Percentiles rank a stretch among this genome's conserved stretches.
Evolutionary conservation across 2,113 vertebrate genomes (phyloP).

Genomic region (Camelus bactrianus): DNA sequence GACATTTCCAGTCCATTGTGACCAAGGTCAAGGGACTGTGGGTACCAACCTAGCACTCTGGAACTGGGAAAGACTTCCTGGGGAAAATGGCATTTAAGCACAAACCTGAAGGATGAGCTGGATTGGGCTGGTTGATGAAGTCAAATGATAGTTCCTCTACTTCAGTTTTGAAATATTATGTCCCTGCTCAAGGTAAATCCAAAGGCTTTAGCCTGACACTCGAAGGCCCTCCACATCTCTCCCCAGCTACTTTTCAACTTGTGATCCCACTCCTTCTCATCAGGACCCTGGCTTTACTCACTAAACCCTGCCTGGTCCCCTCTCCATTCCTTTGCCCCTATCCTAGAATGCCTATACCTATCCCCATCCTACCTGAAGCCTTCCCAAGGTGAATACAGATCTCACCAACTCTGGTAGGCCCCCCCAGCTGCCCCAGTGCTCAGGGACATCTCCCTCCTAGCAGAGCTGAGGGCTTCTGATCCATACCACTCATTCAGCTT

Average conservation of each 20-base stretch:
- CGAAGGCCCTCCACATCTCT: neutral
- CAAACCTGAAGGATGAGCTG: neutral
- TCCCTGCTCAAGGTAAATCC: neutral
- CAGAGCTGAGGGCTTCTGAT: neutral
- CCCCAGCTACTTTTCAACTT: neutral
- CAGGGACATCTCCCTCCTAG: neutral
- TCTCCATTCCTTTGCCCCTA: neutral
- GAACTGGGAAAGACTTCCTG: neutral
- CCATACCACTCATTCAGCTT: neutral
- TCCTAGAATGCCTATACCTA: neutral
- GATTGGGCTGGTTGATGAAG: neutral
- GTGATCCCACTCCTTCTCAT: neutral
- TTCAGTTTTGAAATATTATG: neutral
- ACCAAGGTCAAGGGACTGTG: neutral
- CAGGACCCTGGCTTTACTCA: neutral
- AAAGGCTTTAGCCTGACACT: neutral
- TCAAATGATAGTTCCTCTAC: neutral
- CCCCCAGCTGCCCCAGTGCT: neutral
- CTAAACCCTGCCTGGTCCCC: neutral
- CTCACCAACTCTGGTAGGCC: neutral
- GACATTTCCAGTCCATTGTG: neutral
- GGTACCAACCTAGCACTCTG: neutral
- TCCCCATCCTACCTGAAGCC: neutral
- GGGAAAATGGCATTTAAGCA: neutral
- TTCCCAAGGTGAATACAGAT: neutral